Evolutionary conservation across 2,113 vertebrate species (phyloP).

Genomic region (Nestor notabilis): DNA sequence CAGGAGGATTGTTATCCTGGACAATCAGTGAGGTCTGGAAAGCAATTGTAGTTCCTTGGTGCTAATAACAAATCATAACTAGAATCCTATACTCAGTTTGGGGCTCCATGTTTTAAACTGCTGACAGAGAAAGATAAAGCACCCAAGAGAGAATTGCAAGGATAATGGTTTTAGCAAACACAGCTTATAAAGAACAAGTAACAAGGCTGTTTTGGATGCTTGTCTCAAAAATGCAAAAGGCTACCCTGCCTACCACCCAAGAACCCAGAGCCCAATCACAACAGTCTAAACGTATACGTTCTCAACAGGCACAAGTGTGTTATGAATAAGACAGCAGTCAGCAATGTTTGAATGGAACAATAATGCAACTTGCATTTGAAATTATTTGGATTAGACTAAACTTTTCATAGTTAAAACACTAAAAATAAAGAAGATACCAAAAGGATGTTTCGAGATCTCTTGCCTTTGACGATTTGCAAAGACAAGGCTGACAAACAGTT

Average conservation of each 20-base stretch:
- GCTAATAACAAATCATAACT: not conserved
- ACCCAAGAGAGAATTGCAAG: not conserved
- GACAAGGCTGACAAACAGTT: not conserved
- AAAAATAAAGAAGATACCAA: not conserved
- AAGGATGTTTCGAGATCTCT: not conserved
- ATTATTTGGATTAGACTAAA: not conserved
- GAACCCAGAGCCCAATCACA: not conserved
- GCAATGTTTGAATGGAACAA: accelerated
- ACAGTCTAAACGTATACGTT: not conserved
- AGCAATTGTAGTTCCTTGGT: not conserved
- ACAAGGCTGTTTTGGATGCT: not conserved
- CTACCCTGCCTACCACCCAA: not conserved
- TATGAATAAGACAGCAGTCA: not conserved
- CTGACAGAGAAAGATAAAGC: not conserved
- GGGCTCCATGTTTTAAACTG: not conserved
- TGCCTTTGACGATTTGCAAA: not conserved
- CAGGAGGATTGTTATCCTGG: not conserved
- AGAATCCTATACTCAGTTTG: not conserved
- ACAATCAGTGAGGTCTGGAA: not conserved
- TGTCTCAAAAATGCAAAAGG: not conserved
- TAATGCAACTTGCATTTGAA: not conserved
- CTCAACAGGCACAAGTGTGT: not conserved
- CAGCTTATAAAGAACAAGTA: not conserved
- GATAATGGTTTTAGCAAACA: not conserved
- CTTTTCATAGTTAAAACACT: not conserved